Conservation (phyloP, 2,888 invertebrate species). For the Microdon myrmicae region DNA sequence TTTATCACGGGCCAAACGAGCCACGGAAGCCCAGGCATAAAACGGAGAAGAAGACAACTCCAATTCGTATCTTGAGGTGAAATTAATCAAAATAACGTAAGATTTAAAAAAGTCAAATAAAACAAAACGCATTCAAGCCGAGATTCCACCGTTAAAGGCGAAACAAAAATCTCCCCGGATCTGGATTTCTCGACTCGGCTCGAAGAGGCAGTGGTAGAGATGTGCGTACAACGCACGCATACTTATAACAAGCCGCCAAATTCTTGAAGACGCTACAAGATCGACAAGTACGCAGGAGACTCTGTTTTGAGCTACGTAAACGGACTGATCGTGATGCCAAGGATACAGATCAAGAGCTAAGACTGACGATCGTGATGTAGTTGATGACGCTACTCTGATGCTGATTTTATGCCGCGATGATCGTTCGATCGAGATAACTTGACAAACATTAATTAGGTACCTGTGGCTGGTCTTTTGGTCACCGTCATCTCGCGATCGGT, state of each 20-base stretch:
- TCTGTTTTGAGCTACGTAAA: constrained; percentile 8
- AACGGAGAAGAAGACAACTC: neutral
- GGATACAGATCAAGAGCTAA: constrained; percentile 15
- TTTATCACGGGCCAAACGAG: constrained; percentile 43
- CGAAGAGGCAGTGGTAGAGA: too few species aligned
- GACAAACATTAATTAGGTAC: constrained; percentile 53
- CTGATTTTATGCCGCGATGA: too few species aligned
- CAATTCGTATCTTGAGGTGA: neutral
- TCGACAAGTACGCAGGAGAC: neutral
- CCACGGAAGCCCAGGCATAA: constrained; percentile 21
- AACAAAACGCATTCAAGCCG: constrained; percentile 4
- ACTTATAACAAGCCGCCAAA: constrained; percentile 28
- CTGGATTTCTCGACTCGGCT: constrained; percentile 21
- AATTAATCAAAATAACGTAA: constrained; percentile 29
- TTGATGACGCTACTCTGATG: constrained; percentile 17
- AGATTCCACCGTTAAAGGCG: neutral
- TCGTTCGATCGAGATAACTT: constrained; percentile 51
- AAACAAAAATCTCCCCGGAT: constrained; percentile 23
- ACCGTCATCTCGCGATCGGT: constrained; percentile 7
- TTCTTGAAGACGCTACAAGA: too few species aligned
- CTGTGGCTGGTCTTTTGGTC: constrained; percentile 39
- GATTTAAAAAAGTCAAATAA: constrained; percentile 1
- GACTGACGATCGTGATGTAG: constrained; percentile 28
- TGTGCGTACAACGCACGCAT: constrained; percentile 14
- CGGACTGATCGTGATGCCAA: constrained; percentile 20